These are phyloP conservation scores for Dicrostonyx torquatus DNA, from an alignment of 2,797 vertebrate species.

Conservation along the genomic window DNA sequence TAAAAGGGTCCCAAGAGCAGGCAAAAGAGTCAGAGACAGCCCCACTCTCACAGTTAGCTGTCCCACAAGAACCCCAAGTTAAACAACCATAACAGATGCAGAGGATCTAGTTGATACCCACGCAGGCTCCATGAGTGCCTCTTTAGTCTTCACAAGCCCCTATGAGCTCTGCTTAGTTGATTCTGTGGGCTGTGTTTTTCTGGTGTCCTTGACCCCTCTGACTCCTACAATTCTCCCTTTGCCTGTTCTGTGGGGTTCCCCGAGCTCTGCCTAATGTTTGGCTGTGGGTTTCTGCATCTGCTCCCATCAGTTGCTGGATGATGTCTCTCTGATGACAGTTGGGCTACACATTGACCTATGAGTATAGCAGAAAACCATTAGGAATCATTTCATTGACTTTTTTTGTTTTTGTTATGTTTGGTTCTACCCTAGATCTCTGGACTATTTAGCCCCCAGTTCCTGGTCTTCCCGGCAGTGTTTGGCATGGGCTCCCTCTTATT, in stretches of 20 bases:
- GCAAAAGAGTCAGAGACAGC: not conserved
- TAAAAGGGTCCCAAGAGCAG: not conserved
- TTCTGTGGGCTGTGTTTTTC: not conserved
- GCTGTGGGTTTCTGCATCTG: too few relatives aligned
- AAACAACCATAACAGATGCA: not conserved
- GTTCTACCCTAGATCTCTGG: not conserved
- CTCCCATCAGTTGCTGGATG: too few relatives aligned
- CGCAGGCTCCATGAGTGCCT: too few relatives aligned
- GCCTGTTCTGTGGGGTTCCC: too few relatives aligned
- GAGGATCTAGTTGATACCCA: not conserved
- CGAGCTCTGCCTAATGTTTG: too few relatives aligned
- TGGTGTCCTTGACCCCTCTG: not conserved
- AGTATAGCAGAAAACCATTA: too few relatives aligned
- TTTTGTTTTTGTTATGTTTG: not conserved
- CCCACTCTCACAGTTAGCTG: not conserved
- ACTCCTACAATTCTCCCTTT: too few relatives aligned
- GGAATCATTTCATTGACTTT: too few relatives aligned
- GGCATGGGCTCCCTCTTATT: not conserved
- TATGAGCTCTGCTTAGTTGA: not conserved
- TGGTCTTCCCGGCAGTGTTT: not conserved
- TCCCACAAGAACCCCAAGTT: not conserved
- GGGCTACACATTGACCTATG: not conserved
- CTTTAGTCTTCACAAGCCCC: not conserved
- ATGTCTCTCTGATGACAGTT: not conserved
- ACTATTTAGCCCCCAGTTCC: not conserved